Evolutionary conservation across 2,113 vertebrate species (phyloP).

Genomic region (Corythoichthys intestinalis): DNA sequence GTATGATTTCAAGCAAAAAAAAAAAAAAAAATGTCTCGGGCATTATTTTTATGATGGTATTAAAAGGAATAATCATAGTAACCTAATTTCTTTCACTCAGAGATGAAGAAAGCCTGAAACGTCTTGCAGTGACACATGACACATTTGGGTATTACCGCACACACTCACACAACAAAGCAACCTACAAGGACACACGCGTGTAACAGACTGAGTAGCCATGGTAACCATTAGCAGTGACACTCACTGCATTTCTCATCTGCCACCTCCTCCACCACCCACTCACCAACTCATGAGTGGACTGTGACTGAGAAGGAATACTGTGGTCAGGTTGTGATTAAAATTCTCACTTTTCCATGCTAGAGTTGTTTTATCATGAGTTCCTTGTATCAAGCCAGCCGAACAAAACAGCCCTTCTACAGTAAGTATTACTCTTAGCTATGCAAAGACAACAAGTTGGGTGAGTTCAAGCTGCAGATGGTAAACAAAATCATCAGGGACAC

Average conservation of each 20-base stretch:
- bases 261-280: conserved; percentile 43
- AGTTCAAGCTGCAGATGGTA: neutral
- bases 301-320: conserved; percentile 11
- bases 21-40: too few species aligned
- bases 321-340: neutral
- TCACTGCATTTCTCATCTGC: conserved; percentile 51
- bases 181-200: conserved; percentile 7
- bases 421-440: neutral
- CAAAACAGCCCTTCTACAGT: neutral
- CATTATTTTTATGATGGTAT: too few species aligned
- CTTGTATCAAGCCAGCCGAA: neutral
- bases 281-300: conserved; percentile 38
- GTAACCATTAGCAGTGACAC: conserved; percentile 61
- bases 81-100: neutral
- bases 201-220: conserved; percentile 57
- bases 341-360: neutral
- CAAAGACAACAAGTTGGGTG: neutral
- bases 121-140: neutral
- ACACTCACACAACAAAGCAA: neutral
- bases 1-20: too few species aligned
- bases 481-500: neutral
- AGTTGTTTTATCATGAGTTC: neutral
- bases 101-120: neutral
- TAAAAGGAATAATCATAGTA: neutral
- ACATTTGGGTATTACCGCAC: neutral